These are phyloP conservation scores for Amphiprion percula DNA, from an alignment of 2,113 vertebrate genomes.

Conservation along the genomic window DNA sequence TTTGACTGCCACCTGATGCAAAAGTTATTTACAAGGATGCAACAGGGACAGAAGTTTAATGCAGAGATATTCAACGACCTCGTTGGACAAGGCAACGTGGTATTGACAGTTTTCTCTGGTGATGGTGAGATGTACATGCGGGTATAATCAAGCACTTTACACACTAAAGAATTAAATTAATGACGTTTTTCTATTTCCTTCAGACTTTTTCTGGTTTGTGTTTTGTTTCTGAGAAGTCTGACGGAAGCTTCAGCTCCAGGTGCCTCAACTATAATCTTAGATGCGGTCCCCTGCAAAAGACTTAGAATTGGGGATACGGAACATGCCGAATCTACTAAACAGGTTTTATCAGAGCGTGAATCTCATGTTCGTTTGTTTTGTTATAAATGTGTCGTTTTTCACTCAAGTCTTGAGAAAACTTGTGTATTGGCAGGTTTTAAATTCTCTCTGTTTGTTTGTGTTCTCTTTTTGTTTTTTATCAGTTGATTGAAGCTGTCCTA, in stretches of 20 bases:
- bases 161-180: constrained; percentile 12
- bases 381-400: no score
- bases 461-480: constrained; percentile 8
- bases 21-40: constrained; percentile 45
- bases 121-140: constrained; percentile 12
- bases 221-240: constrained; percentile 34
- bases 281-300: constrained; percentile 16
- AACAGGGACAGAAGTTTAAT: constrained; percentile 45
- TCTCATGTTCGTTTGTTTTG: no score
- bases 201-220: constrained; percentile 15
- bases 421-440: background rate
- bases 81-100: constrained; percentile 36
- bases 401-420: no score
- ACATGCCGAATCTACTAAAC: constrained; percentile 16
- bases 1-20: constrained; percentile 48
- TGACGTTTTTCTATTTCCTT: background rate
- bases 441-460: background rate
- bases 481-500: constrained; percentile 38
- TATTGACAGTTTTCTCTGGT: constrained; percentile 45
- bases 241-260: constrained; percentile 42
- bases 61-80: constrained; percentile 53
- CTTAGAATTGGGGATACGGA: background rate
- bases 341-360: background rate
- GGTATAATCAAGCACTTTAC: constrained; percentile 11
- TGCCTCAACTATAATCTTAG: constrained; percentile 32